Evolutionary conservation across 1,140 invertebrate species (phyloP).

Genomic region (Calephelis virginiensis): DNA sequence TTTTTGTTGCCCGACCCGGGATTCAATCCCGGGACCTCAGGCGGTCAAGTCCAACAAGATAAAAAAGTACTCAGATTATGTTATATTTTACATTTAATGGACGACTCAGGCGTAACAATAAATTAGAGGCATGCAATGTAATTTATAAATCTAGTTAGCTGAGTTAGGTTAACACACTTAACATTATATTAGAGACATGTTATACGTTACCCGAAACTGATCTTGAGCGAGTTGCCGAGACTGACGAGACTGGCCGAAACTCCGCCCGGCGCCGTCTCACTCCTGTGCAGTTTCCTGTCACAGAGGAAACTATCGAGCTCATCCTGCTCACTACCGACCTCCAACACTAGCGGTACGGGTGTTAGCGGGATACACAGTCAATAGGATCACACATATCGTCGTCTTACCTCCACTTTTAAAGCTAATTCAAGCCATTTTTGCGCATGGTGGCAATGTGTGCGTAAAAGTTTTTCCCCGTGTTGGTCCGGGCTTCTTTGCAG

Average conservation of each 20-base stretch:
- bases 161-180: not conserved
- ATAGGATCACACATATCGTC: not conserved
- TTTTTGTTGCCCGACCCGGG: too few relatives aligned
- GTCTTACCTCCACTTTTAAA: not conserved
- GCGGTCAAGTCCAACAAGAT: too few relatives aligned
- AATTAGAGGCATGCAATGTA: too few relatives aligned
- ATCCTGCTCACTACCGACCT: slow-evolving; percentile 41
- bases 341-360: slow-evolving; percentile 35
- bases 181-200: not conserved
- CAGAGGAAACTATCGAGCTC: slow-evolving; percentile 72
- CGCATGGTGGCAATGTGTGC: too few relatives aligned
- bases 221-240: slow-evolving; percentile 88
- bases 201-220: slow-evolving; percentile 88
- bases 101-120: too few relatives aligned
- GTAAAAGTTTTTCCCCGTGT: too few relatives aligned
- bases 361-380: slow-evolving; percentile 47
- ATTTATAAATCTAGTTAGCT: too few relatives aligned
- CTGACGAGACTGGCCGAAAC: slow-evolving; percentile 87
- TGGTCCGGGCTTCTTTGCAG: too few relatives aligned
- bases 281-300: slow-evolving; percentile 84
- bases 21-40: too few relatives aligned
- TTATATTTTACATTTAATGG: too few relatives aligned
- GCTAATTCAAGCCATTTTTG: too few relatives aligned
- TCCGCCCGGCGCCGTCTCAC: slow-evolving; percentile 88
- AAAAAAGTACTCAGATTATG: too few relatives aligned